A percentile compares a stretch with the other conserved stretches of the same genome.
These are phyloP conservation scores for Holocentrus rufus DNA, from an alignment of 2,797 vertebrate genomes.

Conservation along the genomic window DNA sequence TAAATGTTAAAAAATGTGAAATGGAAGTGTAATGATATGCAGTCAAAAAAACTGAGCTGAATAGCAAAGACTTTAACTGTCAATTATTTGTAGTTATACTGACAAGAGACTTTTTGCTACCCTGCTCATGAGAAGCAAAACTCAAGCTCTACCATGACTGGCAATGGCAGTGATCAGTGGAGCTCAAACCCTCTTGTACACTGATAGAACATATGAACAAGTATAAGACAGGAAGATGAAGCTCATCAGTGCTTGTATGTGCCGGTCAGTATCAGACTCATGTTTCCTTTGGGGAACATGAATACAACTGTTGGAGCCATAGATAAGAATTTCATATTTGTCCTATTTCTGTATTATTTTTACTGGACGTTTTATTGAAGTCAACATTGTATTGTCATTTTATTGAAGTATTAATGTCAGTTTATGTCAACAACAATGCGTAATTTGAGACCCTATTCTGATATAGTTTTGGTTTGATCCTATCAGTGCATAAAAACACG, in stretches of 20 bases:
- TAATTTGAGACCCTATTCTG: no score
- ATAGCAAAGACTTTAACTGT: constrained; percentile 13
- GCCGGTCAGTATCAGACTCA: constrained; percentile 16
- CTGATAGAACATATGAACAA: constrained; percentile 24
- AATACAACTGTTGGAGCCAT: no score
- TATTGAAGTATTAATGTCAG: no score
- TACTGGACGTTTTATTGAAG: no score
- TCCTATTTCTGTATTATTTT: no score
- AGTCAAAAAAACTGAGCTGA: constrained; percentile 16
- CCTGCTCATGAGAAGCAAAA: constrained; percentile 14
- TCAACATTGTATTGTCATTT: no score
- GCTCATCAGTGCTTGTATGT: constrained; percentile 33
- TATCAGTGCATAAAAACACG: no score
- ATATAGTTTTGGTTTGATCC: no score
- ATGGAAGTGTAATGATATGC: constrained; percentile 39
- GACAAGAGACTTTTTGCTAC: constrained; percentile 4
- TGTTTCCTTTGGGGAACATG: no score
- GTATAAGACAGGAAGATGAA: constrained; percentile 38
- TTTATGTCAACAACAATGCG: no score
- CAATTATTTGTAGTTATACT: constrained; percentile 44
- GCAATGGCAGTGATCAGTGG: constrained; percentile 37
- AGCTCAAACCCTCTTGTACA: constrained; percentile 25
- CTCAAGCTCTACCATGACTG: constrained; percentile 20
- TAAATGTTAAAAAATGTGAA: constrained; percentile 24
- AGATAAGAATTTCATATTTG: no score